Conservation (phyloP, 2,888 invertebrate genomes). For the Vesta saturnalis region DNA sequence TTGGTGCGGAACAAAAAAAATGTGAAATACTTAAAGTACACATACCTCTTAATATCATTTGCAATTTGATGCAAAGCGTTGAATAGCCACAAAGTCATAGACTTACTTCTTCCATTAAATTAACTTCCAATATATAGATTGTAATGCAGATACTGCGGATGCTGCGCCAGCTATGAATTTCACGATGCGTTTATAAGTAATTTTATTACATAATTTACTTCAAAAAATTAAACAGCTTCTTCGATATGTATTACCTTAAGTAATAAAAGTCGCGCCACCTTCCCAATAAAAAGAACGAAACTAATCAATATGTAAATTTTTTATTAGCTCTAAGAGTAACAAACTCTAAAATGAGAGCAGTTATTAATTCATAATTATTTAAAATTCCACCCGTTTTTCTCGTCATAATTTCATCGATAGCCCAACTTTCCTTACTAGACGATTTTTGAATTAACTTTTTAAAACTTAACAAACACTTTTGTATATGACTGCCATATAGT, state of each 20-base stretch:
- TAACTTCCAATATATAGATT: constrained; percentile 26
- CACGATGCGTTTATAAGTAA: background rate
- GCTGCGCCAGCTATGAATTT: constrained; percentile 15
- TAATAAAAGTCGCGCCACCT: background rate
- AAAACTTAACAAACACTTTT: too few relatives aligned
- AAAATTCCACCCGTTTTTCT: too few relatives aligned
- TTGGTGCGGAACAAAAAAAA: too few relatives aligned
- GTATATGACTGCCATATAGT: too few relatives aligned
- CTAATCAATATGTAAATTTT: background rate
- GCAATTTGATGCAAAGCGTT: constrained; percentile 46
- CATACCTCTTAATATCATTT: constrained; percentile 48
- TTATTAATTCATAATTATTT: background rate
- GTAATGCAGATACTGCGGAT: constrained; percentile 16
- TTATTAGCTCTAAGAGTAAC: too few relatives aligned
- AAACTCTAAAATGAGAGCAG: background rate
- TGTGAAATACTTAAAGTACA: too few relatives aligned
- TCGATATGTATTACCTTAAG: background rate
- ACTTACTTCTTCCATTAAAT: constrained; percentile 23
- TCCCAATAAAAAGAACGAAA: background rate
- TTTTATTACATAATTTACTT: background rate
- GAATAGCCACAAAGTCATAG: constrained; percentile 50
- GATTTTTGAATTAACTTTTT: too few relatives aligned
- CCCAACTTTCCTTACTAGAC: background rate
- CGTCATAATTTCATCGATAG: too few relatives aligned
- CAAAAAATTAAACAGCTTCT: background rate